phyloP scores from a whole-genome alignment of 2,113 vertebrate species.

The Actenoides lindsayi region DNA sequence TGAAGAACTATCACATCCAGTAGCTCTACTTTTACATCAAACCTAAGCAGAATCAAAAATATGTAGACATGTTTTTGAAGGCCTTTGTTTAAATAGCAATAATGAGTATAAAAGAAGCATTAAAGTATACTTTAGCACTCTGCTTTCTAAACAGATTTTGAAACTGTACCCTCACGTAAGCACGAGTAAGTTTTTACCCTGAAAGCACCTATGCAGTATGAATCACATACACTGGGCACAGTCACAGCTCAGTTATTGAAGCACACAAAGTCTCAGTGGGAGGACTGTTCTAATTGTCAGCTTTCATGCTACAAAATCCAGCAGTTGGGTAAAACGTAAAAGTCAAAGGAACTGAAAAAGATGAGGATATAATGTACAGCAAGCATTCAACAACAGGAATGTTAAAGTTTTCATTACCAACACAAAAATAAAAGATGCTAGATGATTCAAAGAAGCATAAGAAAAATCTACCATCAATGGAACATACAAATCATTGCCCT shows the following conservation, averaged over 20 bases:
- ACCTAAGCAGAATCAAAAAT: not conserved
- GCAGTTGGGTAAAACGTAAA: not conserved
- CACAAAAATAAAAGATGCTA: not conserved
- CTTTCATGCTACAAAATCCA: not conserved
- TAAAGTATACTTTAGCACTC: not conserved
- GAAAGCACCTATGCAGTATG: not conserved
- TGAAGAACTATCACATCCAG: not conserved
- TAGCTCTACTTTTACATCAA: not conserved
- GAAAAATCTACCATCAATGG: not conserved
- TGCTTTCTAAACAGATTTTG: not conserved
- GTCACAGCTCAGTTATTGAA: not conserved
- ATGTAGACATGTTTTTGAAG: not conserved
- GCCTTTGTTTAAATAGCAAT: not conserved
- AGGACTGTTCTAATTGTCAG: not conserved
- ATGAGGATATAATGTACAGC: not conserved
- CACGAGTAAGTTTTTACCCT: not conserved
- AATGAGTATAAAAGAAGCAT: not conserved
- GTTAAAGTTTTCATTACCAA: not conserved
- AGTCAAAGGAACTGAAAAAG: not conserved
- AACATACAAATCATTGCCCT: not conserved
- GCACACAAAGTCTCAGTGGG: not conserved
- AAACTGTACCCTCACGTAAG: not conserved
- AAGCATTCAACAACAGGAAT: not conserved
- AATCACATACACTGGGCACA: not conserved
- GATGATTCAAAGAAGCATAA: not conserved